These are phyloP conservation scores for Pandion haliaetus DNA, from an alignment of 2,113 vertebrate genomes.

Conservation along the genomic window DNA sequence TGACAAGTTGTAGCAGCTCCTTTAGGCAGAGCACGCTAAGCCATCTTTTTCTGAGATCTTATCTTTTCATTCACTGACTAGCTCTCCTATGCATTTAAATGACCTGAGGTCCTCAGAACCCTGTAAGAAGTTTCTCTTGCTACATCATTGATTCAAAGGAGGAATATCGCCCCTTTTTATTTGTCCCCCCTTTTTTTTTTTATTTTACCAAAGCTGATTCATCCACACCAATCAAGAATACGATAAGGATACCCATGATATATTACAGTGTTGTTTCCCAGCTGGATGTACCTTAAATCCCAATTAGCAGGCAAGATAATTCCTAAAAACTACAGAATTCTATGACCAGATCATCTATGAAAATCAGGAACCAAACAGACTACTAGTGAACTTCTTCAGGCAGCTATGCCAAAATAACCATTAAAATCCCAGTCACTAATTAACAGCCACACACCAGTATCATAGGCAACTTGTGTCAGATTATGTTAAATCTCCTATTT, in stretches of 20 bases:
- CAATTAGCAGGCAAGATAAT: background rate
- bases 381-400: background rate
- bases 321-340: background rate
- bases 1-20: background rate
- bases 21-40: background rate
- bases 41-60: background rate
- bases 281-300: background rate
- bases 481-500: background rate
- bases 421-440: background rate
- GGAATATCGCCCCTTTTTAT: background rate
- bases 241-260: background rate
- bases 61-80: background rate
- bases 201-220: background rate
- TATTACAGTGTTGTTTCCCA: background rate
- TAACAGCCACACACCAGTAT: background rate
- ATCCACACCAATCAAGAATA: background rate
- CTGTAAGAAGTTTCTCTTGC: background rate
- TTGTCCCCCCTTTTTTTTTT: background rate
- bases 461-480: background rate
- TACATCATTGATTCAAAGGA: background rate
- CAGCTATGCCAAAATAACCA: background rate
- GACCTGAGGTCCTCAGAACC: background rate
- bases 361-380: background rate
- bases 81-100: background rate
- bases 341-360: fast-evolving